phyloP scores from a whole-genome alignment of 30 jellyfish, hydroid and myxozoan species.

The Chironex yamaguchii region DNA sequence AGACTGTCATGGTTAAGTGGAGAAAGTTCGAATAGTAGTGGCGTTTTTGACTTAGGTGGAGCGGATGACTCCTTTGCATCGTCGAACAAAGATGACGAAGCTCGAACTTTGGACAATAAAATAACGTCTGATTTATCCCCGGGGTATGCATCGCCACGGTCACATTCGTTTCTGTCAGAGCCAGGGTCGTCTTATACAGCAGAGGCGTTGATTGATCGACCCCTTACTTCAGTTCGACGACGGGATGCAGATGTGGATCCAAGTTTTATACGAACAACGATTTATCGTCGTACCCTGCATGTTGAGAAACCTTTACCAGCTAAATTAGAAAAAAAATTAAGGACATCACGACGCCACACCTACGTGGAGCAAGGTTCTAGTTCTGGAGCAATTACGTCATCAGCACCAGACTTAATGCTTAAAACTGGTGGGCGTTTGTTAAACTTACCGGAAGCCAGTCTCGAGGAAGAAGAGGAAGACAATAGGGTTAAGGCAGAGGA shows the following conservation, averaged over 20 bases:
- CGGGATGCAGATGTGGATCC: constrained; percentile 58
- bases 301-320: constrained; percentile 59
- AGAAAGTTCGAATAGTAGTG: constrained; percentile 88
- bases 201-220: constrained; percentile 59
- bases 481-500: neutral
- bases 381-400: neutral
- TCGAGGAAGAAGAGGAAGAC: neutral
- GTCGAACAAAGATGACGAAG: constrained; percentile 24
- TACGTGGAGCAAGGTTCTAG: neutral
- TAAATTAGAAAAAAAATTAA: neutral
- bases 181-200: constrained; percentile 38
- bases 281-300: constrained; percentile 83
- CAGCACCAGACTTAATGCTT: constrained; percentile 2
- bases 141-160: constrained; percentile 12
- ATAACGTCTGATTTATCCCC: constrained; percentile 23
- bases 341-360: neutral
- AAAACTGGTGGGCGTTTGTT: neutral
- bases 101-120: constrained; percentile 7
- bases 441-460: neutral
- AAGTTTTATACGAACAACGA: constrained; percentile 76
- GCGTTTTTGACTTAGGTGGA: constrained; percentile 81
- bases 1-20: constrained; percentile 93
- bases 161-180: neutral
- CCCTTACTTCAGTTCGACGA: constrained; percentile 37
- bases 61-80: constrained; percentile 32